Conservation (phyloP, 23 tunicate species). For the Clavelina lepadiformis region DNA sequence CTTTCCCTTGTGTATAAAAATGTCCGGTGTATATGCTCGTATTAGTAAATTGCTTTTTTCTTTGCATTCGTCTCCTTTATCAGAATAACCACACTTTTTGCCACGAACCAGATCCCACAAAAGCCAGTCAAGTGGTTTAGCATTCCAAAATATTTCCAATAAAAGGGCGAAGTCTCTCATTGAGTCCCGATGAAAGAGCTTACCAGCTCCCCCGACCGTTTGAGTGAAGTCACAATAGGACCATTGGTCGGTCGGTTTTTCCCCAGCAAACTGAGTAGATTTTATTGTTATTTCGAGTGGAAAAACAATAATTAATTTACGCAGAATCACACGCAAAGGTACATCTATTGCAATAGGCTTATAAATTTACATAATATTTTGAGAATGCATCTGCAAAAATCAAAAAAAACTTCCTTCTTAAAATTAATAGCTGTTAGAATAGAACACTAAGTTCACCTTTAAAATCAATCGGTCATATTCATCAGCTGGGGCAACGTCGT, state of each 20-base stretch:
- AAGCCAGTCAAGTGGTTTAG: conserved; percentile 31
- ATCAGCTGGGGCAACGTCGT: conserved; percentile 34
- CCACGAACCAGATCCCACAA: conserved; percentile 32
- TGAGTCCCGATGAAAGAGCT: conserved; percentile 15
- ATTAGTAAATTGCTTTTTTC: conserved; percentile 11
- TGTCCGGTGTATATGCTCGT: conserved; percentile 2
- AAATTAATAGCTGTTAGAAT: too few relatives aligned
- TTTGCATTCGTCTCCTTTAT: conserved; percentile 5
- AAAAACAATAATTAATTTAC: too few relatives aligned
- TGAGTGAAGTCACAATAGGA: conserved; percentile 1
- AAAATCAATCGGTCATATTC: conserved; percentile 8
- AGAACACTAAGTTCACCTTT: conserved; percentile 3
- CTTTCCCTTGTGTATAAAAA: conserved; percentile 49
- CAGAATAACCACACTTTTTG: conserved; percentile 39
- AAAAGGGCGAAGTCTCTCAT: conserved; percentile 18
- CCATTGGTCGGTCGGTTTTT: conserved; percentile 3
- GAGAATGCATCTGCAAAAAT: too few relatives aligned
- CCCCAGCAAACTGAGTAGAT: conserved; percentile 9
- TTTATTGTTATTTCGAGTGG: too few relatives aligned
- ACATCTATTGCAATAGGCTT: too few relatives aligned
- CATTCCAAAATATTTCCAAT: conserved; percentile 19
- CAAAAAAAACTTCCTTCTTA: too few relatives aligned
- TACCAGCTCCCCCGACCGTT: conserved; percentile 26
- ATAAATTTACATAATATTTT: too few relatives aligned
- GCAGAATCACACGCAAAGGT: too few relatives aligned